These are phyloP conservation scores for Drosophila kohkoa DNA, from an alignment of 1,140 invertebrate genomes.

Conservation along the genomic window DNA sequence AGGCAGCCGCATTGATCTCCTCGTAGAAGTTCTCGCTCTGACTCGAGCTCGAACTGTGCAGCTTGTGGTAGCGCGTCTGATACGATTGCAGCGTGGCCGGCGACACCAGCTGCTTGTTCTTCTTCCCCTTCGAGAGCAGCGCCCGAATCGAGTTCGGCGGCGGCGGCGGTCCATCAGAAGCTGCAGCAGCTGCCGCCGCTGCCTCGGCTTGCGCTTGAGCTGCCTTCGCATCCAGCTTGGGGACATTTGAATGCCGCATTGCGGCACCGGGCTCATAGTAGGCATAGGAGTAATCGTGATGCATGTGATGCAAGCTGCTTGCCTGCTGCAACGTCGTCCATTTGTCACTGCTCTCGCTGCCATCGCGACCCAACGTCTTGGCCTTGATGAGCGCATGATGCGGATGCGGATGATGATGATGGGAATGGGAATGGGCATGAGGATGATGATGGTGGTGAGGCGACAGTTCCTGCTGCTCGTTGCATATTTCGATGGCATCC, in stretches of 20 bases:
- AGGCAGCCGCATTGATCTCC: conserved; percentile 88
- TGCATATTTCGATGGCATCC: conserved; percentile 81
- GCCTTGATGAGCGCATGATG: conserved; percentile 38
- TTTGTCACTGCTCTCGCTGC: conserved; percentile 30
- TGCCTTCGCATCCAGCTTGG: conserved; percentile 85
- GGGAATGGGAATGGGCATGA: too few species aligned
- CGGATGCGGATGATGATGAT: too few species aligned
- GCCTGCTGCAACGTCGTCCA: conserved; percentile 53
- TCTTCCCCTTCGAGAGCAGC: conserved; percentile 77
- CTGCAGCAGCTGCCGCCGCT: conserved; percentile 18
- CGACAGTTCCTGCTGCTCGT: conserved; percentile 55
- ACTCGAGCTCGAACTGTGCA: conserved; percentile 84
- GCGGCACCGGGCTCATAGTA: conserved; percentile 89
- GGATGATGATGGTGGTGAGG: conserved; percentile 36
- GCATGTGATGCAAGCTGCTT: conserved; percentile 40
- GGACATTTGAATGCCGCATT: conserved; percentile 87
- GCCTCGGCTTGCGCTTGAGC: neutral
- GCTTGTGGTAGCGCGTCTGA: conserved; percentile 72
- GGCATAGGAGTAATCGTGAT: conserved; percentile 89
- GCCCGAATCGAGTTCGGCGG: conserved; percentile 85
- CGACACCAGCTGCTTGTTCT: conserved; percentile 75
- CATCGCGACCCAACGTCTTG: conserved; percentile 55
- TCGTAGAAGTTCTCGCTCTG: conserved; percentile 95
- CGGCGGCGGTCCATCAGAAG: conserved; percentile 47
- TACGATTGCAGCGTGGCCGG: conserved; percentile 70